Conservation (phyloP, 2,113 vertebrate species). For the Guaruba guarouba region DNA sequence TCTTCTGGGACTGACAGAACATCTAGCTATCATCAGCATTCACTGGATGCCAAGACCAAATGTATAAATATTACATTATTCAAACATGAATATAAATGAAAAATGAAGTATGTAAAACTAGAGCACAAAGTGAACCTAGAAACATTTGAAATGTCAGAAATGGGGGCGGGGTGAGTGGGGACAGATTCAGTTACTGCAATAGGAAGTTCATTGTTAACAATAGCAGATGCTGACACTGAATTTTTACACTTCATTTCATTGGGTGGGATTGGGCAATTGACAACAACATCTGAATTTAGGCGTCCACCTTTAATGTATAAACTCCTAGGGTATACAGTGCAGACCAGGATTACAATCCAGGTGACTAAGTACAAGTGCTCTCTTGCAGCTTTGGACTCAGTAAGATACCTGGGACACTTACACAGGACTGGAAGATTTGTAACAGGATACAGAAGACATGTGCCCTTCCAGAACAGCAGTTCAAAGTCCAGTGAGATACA, state of each 20-base stretch:
- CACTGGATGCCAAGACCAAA: constrained; percentile 42
- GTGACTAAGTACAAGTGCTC: neutral
- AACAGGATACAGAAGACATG: neutral
- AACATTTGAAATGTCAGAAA: constrained; percentile 21
- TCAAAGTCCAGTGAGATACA: neutral
- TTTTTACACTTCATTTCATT: neutral
- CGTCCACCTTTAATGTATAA: neutral
- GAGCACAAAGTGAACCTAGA: neutral
- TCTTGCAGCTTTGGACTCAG: neutral
- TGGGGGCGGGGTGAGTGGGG: rapidly evolving
- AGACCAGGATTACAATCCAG: neutral
- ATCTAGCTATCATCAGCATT: constrained; percentile 23
- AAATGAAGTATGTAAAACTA: constrained; percentile 15
- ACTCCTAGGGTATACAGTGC: neutral
- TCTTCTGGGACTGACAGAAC: constrained; percentile 33
- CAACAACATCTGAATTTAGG: neutral
- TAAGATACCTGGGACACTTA: neutral
- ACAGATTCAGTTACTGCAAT: neutral
- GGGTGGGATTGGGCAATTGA: neutral
- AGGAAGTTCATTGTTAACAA: neutral
- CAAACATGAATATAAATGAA: constrained; percentile 45
- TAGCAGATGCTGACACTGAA: neutral
- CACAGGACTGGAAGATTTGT: neutral
- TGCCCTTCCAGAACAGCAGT: neutral
- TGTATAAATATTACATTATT: constrained; percentile 55